phyloP scores from a whole-genome alignment of 2,888 invertebrate genomes.

The Ryuthela nishihirai region DNA sequence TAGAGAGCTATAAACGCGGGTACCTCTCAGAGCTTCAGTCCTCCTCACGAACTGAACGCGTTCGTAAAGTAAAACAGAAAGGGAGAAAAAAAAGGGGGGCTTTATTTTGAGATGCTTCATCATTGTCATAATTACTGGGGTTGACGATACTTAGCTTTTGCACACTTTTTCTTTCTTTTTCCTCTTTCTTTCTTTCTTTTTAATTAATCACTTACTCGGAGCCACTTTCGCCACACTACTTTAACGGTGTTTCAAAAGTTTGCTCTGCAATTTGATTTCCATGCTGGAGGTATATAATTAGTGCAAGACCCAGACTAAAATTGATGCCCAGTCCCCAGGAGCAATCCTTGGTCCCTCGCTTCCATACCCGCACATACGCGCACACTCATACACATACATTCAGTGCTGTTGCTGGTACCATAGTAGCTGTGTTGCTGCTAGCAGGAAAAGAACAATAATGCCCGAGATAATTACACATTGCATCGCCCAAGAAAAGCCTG shows the following conservation, averaged over 20 bases:
- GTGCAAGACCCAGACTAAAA: not conserved
- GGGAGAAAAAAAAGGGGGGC: constrained; percentile 7
- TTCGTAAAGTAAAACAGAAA: constrained; percentile 9
- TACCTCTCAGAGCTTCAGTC: no score
- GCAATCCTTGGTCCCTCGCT: no score
- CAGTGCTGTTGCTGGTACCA: no score
- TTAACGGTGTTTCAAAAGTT: not conserved
- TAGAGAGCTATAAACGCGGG: no score
- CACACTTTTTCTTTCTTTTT: constrained; percentile 14
- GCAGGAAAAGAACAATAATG: no score
- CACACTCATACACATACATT: no score
- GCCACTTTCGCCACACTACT: constrained; percentile 18
- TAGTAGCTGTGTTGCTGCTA: no score
- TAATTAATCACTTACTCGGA: constrained; percentile 25
- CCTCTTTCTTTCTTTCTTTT: constrained; percentile 30
- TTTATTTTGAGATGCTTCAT: constrained; percentile 28
- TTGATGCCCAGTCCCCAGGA: no score
- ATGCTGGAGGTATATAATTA: constrained; percentile 8
- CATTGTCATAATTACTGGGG: constrained; percentile 29
- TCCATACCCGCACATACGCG: no score
- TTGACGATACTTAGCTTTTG: constrained; percentile 25
- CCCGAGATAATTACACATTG: no score
- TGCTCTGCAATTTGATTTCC: constrained; percentile 2
- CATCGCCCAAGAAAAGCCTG: no score
- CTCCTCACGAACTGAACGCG: no score